These are phyloP conservation scores for Cyprinodon tularosa DNA, from an alignment of 2,113 vertebrate species.

Conservation along the genomic window DNA sequence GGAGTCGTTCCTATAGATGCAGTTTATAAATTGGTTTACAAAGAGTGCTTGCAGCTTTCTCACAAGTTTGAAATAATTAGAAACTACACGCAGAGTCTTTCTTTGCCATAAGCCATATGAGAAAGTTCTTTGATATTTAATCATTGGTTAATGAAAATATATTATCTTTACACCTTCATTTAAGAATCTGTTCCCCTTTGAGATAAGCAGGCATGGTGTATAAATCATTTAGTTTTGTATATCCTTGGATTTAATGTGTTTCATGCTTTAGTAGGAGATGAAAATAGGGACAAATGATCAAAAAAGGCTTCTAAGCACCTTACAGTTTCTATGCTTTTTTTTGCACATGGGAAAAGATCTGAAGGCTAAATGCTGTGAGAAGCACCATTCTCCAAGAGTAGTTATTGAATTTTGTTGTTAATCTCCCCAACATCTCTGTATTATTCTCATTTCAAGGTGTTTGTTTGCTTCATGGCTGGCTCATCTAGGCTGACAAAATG, in stretches of 20 bases:
- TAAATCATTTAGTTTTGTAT: conserved; percentile 24
- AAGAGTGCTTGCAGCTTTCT: background rate
- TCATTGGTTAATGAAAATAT: conserved; percentile 38
- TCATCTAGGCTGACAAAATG: conserved; percentile 26
- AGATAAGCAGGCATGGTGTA: conserved; percentile 19
- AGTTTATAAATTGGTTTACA: background rate
- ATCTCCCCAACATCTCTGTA: conserved; percentile 40
- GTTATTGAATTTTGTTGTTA: conserved; percentile 41
- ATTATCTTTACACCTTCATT: conserved; percentile 25
- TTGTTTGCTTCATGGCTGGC: conserved; percentile 30
- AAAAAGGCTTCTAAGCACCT: background rate
- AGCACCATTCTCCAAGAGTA: conserved; percentile 9
- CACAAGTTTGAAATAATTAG: background rate
- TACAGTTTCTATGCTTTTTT: conserved; percentile 5
- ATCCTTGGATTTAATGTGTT: conserved; percentile 15
- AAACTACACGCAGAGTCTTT: background rate
- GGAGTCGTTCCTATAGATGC: background rate
- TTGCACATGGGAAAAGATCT: conserved; percentile 1
- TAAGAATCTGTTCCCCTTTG: conserved; percentile 7
- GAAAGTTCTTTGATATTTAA: conserved; percentile 26
- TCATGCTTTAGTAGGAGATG: background rate
- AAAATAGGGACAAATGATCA: background rate
- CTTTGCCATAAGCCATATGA: conserved; percentile 22
- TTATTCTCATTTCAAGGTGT: conserved; percentile 52
- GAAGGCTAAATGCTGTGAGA: conserved; percentile 8